Percentiles rank a stretch among this genome's conserved stretches.
Conservation (phyloP, 2,113 vertebrate species). For the Crotalus horridus region DNA sequence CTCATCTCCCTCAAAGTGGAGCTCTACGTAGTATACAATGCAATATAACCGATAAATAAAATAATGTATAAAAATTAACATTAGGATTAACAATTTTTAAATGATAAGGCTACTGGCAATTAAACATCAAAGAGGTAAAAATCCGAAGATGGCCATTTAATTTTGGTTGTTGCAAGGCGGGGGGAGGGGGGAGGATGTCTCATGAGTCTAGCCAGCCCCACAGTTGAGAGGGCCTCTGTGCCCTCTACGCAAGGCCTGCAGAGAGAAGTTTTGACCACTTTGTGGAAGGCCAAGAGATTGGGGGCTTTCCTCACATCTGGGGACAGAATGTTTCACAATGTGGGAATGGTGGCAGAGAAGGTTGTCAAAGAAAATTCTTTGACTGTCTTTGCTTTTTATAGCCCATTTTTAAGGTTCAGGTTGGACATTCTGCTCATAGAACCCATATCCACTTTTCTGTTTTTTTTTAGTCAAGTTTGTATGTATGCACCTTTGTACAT, state of each 20-base stretch:
- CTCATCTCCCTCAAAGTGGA: neutral
- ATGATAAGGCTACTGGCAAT: neutral
- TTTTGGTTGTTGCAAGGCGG: neutral
- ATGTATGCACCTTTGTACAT: neutral
- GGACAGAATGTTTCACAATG: neutral
- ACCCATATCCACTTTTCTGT: neutral
- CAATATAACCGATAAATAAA: neutral
- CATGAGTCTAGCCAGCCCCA: neutral
- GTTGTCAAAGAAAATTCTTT: neutral
- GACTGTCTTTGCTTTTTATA: neutral
- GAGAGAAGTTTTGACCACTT: neutral
- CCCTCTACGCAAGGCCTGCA: neutral
- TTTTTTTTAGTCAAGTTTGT: neutral
- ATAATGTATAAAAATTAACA: neutral
- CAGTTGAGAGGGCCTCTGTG: neutral
- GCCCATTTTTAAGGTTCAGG: neutral
- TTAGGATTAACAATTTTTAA: neutral
- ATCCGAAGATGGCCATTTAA: neutral
- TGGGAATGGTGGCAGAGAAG: neutral
- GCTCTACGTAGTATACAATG: neutral
- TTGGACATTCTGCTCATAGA: neutral
- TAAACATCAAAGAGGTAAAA: neutral
- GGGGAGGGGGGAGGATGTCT: accelerated
- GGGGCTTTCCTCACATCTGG: neutral
- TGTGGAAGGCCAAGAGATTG: neutral